Base-by-base conservation (phyloP, 35 echinoderm and acorn worm genomes). In the Apostichopus parvimensis region DNA sequence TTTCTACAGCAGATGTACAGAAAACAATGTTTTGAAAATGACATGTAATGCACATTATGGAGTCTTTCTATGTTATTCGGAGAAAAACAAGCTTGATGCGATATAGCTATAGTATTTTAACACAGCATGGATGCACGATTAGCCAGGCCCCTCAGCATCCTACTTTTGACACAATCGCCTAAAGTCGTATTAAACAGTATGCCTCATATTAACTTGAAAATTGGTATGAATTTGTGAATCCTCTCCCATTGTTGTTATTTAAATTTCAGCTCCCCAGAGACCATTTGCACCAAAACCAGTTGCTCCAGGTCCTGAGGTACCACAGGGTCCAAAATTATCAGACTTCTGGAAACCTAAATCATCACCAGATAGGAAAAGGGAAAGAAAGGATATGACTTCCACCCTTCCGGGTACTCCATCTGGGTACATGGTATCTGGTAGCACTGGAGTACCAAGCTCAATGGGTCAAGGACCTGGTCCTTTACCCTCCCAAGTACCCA, bases 301-400 rank as follows among this genome's bases (percentile, higher is more conserved):
- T n/a, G 24, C 87, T 22, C 54, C 95, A 23, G 79, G 57, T 20
- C 71, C 80, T 70, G 79, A 57, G n/a, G 87, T 71, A 62, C 96
- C 96, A 22, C 54, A 78, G 52, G 96, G 96, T 26, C 96, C 96
- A 1, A 95, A 90, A 64, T 71, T 98, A 45, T 98, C 96, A 73
- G 96, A 98, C 54, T 98, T 94, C 61, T 98, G 96, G 96, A 88
- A 98, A 77, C 96, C 96, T 15, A 98, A 98, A 85, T 58, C 92
- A 20, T 91, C 89, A 9, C 89, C 89, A 56, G 53, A 91, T 17
- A 77, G 89, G 23, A 20, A 54, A 76, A 14, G 86, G 14, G 62
- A 73, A 21, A 88, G 86, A 17, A 7, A 34, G 26, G 64, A 88
- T 15, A 13, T 6, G 14, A 15, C 57, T 34, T 10, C 86, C 9